Evolutionary conservation across 2,797 vertebrate genomes (phyloP).

Genomic region (Eulemur mongoz): DNA sequence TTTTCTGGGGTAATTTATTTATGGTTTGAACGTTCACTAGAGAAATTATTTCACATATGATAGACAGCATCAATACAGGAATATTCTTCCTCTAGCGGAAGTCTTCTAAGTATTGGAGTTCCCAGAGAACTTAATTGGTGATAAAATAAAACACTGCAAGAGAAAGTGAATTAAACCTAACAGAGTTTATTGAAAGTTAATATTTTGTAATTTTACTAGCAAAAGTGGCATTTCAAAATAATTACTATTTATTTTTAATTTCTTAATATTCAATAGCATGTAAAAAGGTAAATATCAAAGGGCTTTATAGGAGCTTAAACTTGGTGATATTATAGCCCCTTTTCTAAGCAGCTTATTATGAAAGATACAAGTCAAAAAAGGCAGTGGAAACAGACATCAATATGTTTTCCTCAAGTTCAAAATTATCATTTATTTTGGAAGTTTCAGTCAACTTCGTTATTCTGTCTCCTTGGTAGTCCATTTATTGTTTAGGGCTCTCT

Average conservation of each 20-base stretch:
- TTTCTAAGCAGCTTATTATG: constrained; percentile 22
- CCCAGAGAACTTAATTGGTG: not conserved
- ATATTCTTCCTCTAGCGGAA: not conserved
- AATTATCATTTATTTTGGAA: constrained; percentile 67
- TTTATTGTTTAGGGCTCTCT: constrained; percentile 49
- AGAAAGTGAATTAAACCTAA: not conserved
- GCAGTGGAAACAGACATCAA: not conserved
- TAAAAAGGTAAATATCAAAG: constrained; percentile 17
- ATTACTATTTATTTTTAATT: constrained; percentile 47
- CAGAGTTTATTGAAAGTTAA: not conserved
- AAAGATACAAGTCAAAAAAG: not conserved
- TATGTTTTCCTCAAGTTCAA: constrained; percentile 54
- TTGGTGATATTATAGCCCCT: not conserved
- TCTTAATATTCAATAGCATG: not conserved
- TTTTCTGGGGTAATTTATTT: not conserved
- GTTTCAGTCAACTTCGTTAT: constrained; percentile 57
- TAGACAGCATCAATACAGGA: not conserved
- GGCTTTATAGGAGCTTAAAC: not conserved
- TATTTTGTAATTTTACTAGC: not conserved
- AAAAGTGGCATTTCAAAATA: not conserved
- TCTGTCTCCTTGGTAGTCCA: constrained; percentile 5
- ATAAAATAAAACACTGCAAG: not conserved
- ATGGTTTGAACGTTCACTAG: not conserved
- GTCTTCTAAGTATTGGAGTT: not conserved
- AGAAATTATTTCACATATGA: not conserved